Base-by-base conservation (phyloP, 1,140 invertebrate genomes). In the Pomacea maculata region DNA sequence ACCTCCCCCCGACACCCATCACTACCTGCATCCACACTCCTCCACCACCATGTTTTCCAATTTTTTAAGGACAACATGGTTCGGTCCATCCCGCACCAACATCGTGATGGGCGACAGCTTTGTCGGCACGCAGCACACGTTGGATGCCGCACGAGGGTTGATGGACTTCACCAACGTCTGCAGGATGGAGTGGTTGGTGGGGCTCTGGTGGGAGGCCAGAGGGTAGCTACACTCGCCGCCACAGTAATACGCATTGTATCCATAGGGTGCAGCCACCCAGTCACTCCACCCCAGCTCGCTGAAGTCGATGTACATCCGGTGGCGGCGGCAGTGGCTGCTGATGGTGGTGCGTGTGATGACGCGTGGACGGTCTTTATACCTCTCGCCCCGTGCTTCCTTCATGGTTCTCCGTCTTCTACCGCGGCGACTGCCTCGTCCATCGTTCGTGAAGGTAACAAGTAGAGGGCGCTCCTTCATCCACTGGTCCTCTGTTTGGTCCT, bases 221-320 rank as follows among this genome's bases (percentile, higher is more conserved):
- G 98, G 97, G 88, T 96, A 98, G 12, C 95, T 95, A 92, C 98
- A 99, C 86, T 97, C 95, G 9, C 98, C 98, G 85, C 96, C 94
- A 92, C 98, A 99, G 90, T 97, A 98, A 92, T 94, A 99, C 0
- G 98, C 98, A 85, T 98, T 95, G 92, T 99, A 99, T 34, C 97
- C 97, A 12, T 95, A 94, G 7, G 98, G 98, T 12, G 98, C 98
- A n/a, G 99, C 96, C 87, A 99, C 99, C 98, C 98, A 99, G 92
- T 99, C 97, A 88, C 96, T 96, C 98, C 98, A 99, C 34, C 97
- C 98, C 15, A 99, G 97, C 85, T 98, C 96, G 11, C 92, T 94
- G 90, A 99, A 99, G 91, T 99, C 96, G 25, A 99, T 97, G 91
- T 97, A 98, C 79, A 99, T 94, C 67, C 94, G 93, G 86, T 96